Conservation (phyloP, 2,113 vertebrate genomes). For the Sorex fumeus region DNA sequence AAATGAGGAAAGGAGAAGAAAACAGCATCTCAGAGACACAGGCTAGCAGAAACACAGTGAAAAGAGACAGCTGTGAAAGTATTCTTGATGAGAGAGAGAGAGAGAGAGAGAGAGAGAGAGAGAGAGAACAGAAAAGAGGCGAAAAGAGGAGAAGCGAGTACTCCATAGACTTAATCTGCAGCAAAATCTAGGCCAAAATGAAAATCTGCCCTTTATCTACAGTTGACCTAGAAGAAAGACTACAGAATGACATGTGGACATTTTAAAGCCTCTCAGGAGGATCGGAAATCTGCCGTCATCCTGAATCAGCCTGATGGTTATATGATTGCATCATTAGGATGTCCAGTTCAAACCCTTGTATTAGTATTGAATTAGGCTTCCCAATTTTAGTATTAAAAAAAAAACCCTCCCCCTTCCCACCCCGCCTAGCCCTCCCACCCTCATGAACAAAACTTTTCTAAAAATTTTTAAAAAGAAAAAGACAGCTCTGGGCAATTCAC, state of each 20-base stretch:
- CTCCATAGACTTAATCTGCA: conserved; percentile 77
- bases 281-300: background rate
- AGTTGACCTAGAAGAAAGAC: conserved; percentile 72
- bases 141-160: conserved; percentile 13
- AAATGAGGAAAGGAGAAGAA: accelerated
- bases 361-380: conserved; percentile 80
- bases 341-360: conserved; percentile 88
- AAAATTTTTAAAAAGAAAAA: conserved; percentile 79
- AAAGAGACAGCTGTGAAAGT: background rate
- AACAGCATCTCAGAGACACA: background rate
- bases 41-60: background rate
- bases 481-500: conserved; percentile 91
- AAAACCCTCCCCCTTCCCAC: background rate
- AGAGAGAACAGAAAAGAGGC: background rate
- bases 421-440: background rate
- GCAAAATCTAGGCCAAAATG: conserved; percentile 83
- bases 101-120: too few relatives aligned
- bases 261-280: conserved; percentile 24
- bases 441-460: conserved; percentile 57
- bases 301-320: conserved; percentile 13
- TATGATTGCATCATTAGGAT: conserved; percentile 82
- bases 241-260: background rate
- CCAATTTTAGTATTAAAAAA: conserved; percentile 64
- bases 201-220: conserved; percentile 64
- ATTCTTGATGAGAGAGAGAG: background rate